Evolutionary conservation across 2,888 invertebrate species (phyloP), one percentile per base, ranked within the genome.

Genomic region (Plemyria rubiginata): DNA sequence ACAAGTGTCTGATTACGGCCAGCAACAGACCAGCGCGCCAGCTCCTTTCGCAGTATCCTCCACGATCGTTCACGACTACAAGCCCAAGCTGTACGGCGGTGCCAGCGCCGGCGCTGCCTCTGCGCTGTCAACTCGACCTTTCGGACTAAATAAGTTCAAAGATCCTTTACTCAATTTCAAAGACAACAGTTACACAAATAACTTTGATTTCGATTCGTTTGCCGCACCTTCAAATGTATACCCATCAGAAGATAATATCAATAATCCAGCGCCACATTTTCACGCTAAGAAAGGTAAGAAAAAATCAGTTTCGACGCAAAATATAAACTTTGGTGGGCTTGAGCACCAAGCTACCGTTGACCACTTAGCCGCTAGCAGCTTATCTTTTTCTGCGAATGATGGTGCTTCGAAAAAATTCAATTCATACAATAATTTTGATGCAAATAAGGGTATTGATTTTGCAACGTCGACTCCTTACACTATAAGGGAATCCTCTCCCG

Each of bases 261-360:
- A 82, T 41, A 79, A 79, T 45, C 66, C 77, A 1, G 68, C 70
- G 16, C 70, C 74, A 67, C 67, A 74, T 41, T 73, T 66, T 58
- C 78, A 78, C 48, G 71, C 69, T 11, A 82, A 81, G 65, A 89
- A 79, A 66, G 82, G 81, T 7, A 86, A 82, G 72, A 90, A 89
- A 64, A 92, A 92, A 69, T 90, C 93, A 0, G 77, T 90, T 66
- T 92, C 92, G 1, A 87, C 87, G 0, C 92, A 92, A 74, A 92
- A 90, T 64, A 85, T 93, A 46, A 88, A 80, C 60, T 91, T 92
- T 72, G 90, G 89, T 11, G 86, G 86, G 22, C 81, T 86, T 70
- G 88, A 88, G 54, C 87, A 86, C 63, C 80, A 86, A 61, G 86
- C 86, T 12, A 82, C 82, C 6, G 80, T 89, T 8, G 87, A 91